Conservation (phyloP, 2,888 invertebrate genomes). For the Luperina testacea region DNA sequence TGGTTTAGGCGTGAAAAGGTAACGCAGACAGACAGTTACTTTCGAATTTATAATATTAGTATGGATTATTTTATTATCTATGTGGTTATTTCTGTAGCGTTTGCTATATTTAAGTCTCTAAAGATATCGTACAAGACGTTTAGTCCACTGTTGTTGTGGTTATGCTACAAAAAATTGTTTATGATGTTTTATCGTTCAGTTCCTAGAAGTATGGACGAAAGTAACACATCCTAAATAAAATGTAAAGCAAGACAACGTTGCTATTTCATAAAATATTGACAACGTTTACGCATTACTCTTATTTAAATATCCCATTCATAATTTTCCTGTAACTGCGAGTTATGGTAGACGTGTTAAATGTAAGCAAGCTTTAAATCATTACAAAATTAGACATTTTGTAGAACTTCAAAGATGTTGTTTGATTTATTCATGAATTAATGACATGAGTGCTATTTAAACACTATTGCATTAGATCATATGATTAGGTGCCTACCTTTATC, state of each 20-base stretch:
- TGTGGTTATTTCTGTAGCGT: constrained; percentile 60
- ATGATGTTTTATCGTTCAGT: constrained; percentile 41
- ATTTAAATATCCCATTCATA: constrained; percentile 24
- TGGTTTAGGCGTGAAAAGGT: too few species aligned
- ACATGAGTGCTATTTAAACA: constrained; percentile 4
- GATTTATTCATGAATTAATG: constrained; percentile 18
- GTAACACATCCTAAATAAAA: constrained; percentile 8
- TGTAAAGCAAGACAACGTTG: neutral
- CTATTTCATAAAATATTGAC: constrained; percentile 23
- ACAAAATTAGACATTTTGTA: constrained; percentile 12
- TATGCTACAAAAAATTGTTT: constrained; percentile 33
- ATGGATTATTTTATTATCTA: constrained; percentile 54
- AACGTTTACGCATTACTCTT: constrained; percentile 24
- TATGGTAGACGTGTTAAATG: constrained; percentile 16
- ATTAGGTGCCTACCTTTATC: neutral
- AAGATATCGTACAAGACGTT: constrained; percentile 30
- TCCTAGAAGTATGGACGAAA: constrained; percentile 8
- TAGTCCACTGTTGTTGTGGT: constrained; percentile 20
- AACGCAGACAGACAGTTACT: too few species aligned
- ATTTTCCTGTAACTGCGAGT: constrained; percentile 18
- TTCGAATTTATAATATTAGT: too few species aligned
- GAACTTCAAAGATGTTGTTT: constrained; percentile 31
- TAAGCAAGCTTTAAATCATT: constrained; percentile 23
- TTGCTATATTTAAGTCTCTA: constrained; percentile 48
- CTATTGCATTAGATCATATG: constrained; percentile 16